These are phyloP conservation scores for Balearica regulorum DNA, from an alignment of 2,797 vertebrate species.

Conservation along the genomic window DNA sequence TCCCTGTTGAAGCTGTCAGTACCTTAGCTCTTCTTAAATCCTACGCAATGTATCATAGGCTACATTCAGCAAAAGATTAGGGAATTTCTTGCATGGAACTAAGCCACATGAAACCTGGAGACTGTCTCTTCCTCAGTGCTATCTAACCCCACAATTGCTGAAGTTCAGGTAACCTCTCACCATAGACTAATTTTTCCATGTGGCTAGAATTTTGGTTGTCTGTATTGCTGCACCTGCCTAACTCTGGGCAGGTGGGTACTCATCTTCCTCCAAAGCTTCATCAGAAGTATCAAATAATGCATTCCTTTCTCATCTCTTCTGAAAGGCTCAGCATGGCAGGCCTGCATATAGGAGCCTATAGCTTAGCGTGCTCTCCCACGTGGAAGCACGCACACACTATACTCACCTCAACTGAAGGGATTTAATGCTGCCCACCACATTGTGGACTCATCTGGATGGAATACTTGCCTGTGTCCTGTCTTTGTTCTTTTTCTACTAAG, in stretches of 20 bases:
- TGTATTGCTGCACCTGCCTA: neutral
- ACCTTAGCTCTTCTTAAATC: neutral
- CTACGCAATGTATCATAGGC: neutral
- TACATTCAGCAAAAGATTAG: neutral
- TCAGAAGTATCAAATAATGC: neutral
- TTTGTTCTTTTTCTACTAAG: neutral
- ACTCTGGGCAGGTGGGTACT: neutral
- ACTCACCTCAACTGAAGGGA: neutral
- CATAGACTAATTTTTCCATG: neutral
- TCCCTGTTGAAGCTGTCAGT: neutral
- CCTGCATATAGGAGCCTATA: neutral
- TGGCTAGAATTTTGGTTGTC: neutral
- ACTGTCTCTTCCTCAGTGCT: neutral
- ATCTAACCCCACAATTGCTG: neutral
- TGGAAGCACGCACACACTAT: neutral
- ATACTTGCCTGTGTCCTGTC: neutral
- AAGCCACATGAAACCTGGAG: neutral
- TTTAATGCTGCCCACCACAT: neutral
- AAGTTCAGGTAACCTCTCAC: neutral
- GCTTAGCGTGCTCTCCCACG: rapidly evolving
- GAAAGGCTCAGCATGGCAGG: neutral
- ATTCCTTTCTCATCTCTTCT: neutral
- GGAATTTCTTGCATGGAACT: neutral
- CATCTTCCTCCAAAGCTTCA: neutral
- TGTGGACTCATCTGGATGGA: neutral